phyloP scores from a whole-genome alignment of 2,888 invertebrate species.

The Stenoptilia bipunctidactyla region DNA sequence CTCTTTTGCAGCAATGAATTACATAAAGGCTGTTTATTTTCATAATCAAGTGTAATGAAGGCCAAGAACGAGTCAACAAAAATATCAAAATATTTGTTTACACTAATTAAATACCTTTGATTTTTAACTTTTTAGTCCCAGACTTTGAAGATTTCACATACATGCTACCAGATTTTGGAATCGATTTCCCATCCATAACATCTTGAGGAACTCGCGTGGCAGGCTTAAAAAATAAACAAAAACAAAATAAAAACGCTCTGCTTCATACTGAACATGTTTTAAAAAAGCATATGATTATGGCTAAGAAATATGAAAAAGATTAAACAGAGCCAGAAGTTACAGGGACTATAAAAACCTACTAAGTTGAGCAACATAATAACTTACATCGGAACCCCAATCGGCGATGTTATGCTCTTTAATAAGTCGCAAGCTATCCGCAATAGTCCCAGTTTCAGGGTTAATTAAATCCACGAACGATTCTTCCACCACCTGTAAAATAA shows the following conservation, averaged over 20 bases:
- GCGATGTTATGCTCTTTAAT: conserved; percentile 82
- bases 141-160: conserved; percentile 62
- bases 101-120: conserved; percentile 37
- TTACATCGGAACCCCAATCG: conserved; percentile 87
- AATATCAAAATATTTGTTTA: too few relatives aligned
- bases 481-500: conserved; percentile 74
- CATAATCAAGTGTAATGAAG: too few relatives aligned
- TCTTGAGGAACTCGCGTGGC: conserved; percentile 62
- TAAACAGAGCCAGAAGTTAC: too few relatives aligned
- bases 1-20: too few relatives aligned
- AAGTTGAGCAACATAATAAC: too few relatives aligned
- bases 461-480: conserved; percentile 80
- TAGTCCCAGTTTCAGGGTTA: conserved; percentile 68
- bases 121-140: conserved; percentile 42
- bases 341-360: too few relatives aligned
- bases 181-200: conserved; percentile 66
- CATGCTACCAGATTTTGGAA: conserved; percentile 71
- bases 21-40: too few relatives aligned
- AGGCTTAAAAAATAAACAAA: conserved; percentile 34
- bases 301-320: too few relatives aligned
- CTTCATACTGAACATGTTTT: neutral
- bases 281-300: too few relatives aligned
- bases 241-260: conserved; percentile 9
- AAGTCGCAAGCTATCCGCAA: conserved; percentile 72
- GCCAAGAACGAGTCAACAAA: too few relatives aligned